Conservation (phyloP, 1,140 invertebrate species). For the Drosophila chauvacae region DNA sequence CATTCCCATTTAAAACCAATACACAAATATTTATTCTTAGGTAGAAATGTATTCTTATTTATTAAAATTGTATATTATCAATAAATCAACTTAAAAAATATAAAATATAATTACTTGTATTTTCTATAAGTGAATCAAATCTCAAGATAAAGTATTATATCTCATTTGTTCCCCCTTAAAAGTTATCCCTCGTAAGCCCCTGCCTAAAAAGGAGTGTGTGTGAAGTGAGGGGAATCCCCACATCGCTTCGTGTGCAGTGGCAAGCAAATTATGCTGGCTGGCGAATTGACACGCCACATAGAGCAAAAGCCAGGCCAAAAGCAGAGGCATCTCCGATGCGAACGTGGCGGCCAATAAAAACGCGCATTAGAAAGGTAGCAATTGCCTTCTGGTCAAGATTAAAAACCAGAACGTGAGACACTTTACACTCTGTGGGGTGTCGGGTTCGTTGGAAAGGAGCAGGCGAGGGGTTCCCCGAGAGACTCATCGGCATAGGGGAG, state of each 20-base stretch:
- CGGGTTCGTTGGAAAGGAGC: not conserved
- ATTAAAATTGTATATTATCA: no score
- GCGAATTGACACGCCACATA: slow-evolving; percentile 61
- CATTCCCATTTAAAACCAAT: no score
- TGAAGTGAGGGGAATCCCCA: slow-evolving; percentile 31
- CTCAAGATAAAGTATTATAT: not conserved
- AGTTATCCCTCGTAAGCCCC: not conserved
- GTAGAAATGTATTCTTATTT: no score
- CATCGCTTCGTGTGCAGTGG: slow-evolving; percentile 62
- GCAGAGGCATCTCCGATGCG: slow-evolving; percentile 34
- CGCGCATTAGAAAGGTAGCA: slow-evolving; percentile 79
- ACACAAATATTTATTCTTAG: no score
- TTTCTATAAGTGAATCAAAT: not conserved
- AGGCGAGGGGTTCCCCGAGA: not conserved
- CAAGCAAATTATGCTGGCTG: slow-evolving; percentile 77
- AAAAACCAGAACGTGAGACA: slow-evolving; percentile 79
- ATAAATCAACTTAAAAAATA: not conserved
- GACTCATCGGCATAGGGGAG: slow-evolving; percentile 12
- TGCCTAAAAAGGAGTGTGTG: slow-evolving; percentile 3
- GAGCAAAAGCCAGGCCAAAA: slow-evolving; percentile 30
- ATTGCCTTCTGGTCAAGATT: slow-evolving; percentile 74
- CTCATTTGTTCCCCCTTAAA: not conserved
- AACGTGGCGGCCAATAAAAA: slow-evolving; percentile 75
- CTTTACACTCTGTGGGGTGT: slow-evolving; percentile 57
- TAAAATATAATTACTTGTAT: not conserved